Conservation (phyloP, 2,888 invertebrate genomes). For the Apeira syringaria region DNA sequence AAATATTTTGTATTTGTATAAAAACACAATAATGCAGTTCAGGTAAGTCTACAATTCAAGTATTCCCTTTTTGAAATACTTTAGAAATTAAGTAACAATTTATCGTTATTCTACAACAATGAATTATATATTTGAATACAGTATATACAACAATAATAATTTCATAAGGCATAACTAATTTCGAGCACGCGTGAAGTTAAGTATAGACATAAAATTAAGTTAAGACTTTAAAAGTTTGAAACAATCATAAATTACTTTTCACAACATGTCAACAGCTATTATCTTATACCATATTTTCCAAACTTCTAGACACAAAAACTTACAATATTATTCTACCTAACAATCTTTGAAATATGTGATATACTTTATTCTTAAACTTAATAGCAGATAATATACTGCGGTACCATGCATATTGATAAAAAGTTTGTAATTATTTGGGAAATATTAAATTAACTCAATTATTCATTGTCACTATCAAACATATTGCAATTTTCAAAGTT, state of each 20-base stretch:
- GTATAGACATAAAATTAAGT: slow-evolving; percentile 43
- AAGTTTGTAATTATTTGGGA: no score
- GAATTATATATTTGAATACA: slow-evolving; percentile 10
- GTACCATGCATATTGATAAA: neutral
- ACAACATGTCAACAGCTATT: slow-evolving; percentile 38
- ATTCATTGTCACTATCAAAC: no score
- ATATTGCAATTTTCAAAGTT: no score
- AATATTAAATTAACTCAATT: no score
- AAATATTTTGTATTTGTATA: neutral
- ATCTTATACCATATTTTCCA: slow-evolving; percentile 37
- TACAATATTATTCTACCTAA: slow-evolving; percentile 17
- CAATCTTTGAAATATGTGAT: slow-evolving; percentile 6
- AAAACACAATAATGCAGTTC: no score
- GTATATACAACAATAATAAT: slow-evolving; percentile 15
- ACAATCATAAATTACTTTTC: slow-evolving; percentile 50
- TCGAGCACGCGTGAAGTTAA: no score
- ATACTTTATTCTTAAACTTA: neutral
- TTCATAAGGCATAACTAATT: slow-evolving; percentile 9
- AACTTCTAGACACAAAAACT: slow-evolving; percentile 43
- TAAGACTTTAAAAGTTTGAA: slow-evolving; percentile 46
- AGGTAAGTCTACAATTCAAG: no score
- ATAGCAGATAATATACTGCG: neutral
- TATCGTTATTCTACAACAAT: slow-evolving; percentile 5
- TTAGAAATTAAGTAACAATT: slow-evolving; percentile 2
- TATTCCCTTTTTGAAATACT: no score